Percentiles rank a stretch among this genome's conserved stretches.
phyloP scores from a whole-genome alignment of 1,140 invertebrate genomes.

The Pseudomyrmex dendroicus region DNA sequence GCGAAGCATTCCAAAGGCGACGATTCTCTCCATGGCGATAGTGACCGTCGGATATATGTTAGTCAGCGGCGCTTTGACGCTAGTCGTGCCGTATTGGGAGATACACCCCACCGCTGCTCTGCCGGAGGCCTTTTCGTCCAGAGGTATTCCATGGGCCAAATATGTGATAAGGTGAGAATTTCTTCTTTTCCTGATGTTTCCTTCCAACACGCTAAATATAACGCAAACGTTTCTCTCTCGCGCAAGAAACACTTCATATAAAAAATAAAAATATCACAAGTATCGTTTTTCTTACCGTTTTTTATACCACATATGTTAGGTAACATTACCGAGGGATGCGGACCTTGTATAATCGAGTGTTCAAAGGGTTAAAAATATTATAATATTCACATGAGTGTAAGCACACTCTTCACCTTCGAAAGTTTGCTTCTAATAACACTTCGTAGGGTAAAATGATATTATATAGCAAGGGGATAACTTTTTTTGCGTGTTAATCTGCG shows the following conservation, averaged over 20 bases:
- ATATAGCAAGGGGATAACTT: neutral
- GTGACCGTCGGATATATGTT: constrained; percentile 92
- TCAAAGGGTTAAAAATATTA: neutral
- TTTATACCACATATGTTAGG: neutral
- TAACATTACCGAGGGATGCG: neutral
- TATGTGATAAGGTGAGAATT: constrained; percentile 88
- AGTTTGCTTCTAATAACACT: neutral
- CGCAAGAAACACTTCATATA: neutral
- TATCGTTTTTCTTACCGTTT: neutral
- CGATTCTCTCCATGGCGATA: constrained; percentile 91
- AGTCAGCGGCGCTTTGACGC: constrained; percentile 92
- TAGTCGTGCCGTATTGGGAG: constrained; percentile 92
- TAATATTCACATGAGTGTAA: neutral
- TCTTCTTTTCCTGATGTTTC: neutral
- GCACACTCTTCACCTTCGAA: neutral
- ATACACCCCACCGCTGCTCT: constrained; percentile 92
- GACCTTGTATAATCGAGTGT: neutral
- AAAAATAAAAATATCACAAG: neutral
- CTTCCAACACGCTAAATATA: neutral
- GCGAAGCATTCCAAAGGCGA: constrained; percentile 93
- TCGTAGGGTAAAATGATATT: neutral
- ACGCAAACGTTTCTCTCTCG: neutral
- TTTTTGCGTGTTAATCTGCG: neutral
- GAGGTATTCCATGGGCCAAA: constrained; percentile 93
- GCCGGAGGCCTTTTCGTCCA: constrained; percentile 92